phyloP scores from a whole-genome alignment of 2,888 invertebrate genomes.

The Lasioglossum lativentre region DNA sequence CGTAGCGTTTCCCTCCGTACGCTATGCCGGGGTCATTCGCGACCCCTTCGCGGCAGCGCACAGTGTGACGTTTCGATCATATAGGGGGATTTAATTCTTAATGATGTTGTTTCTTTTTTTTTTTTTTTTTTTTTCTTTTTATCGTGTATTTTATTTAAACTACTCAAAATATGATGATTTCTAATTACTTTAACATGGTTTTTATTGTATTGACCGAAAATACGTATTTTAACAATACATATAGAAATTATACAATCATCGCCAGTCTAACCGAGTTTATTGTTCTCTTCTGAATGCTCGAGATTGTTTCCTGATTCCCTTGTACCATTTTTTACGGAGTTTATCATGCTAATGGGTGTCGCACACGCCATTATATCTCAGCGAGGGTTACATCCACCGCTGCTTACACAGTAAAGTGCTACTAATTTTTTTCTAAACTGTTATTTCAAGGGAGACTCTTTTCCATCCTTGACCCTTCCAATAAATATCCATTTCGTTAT shows the following conservation, averaged over 20 bases:
- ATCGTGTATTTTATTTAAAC: no score
- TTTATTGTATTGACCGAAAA: no score
- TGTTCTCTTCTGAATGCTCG: neutral
- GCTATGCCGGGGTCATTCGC: no score
- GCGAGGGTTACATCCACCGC: slow-evolving; percentile 25
- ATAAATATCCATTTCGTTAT: slow-evolving; percentile 62
- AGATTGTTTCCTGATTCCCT: slow-evolving; percentile 4
- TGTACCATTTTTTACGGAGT: slow-evolving; percentile 39
- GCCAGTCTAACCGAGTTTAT: neutral
- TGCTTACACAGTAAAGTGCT: slow-evolving; percentile 73
- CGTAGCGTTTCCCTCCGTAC: no score
- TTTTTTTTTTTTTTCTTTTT: no score
- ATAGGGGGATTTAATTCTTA: no score
- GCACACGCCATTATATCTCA: slow-evolving; percentile 27
- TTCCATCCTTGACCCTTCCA: slow-evolving; percentile 20
- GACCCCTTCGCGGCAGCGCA: no score
- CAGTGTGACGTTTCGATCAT: no score
- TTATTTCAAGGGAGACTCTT: slow-evolving; percentile 56
- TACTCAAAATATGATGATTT: no score
- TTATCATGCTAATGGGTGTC: slow-evolving; percentile 22
- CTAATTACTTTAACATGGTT: no score
- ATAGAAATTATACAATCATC: neutral
- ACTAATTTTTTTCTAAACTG: slow-evolving; percentile 71
- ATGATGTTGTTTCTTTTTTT: no score
- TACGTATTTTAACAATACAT: no score